Evolutionary conservation across 2,888 invertebrate genomes (phyloP).

Genomic region (Drosophila paracracens): DNA sequence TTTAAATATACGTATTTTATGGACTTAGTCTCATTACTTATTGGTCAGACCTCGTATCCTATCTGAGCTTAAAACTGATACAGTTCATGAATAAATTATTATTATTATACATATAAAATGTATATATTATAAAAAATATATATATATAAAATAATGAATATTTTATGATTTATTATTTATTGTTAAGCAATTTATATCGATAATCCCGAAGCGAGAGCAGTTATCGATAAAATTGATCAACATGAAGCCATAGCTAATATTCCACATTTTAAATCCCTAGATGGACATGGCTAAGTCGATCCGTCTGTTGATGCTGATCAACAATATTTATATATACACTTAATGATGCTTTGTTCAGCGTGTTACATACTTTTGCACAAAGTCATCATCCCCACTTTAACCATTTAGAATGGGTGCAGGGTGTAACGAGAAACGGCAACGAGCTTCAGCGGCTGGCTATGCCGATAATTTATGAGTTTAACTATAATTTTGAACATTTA

Average conservation of each 20-base stretch:
- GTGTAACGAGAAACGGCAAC: constrained; percentile 33
- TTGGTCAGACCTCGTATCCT: too few species aligned
- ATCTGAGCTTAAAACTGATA: too few species aligned
- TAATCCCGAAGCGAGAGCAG: not conserved
- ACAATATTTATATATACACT: not conserved
- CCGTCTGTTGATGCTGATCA: not conserved
- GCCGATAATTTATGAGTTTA: constrained; percentile 82
- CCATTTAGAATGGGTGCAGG: not conserved
- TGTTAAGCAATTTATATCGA: not conserved
- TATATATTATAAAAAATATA: not conserved
- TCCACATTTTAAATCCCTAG: fast-evolving
- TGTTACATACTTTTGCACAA: not conserved
- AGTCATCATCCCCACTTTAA: not conserved
- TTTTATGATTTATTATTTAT: not conserved
- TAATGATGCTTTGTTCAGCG: not conserved
- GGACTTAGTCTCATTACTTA: too few species aligned
- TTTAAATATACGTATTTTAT: too few species aligned
- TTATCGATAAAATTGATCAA: not conserved
- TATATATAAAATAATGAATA: too few species aligned
- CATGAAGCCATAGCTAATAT: not conserved
- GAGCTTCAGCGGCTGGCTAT: constrained; percentile 72
- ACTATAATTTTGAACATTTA: constrained; percentile 82
- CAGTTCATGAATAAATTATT: not conserved
- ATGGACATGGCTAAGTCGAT: fast-evolving
- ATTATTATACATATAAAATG: too few species aligned